Evolutionary conservation across 2,888 invertebrate genomes (phyloP).

Genomic region (Drosophila buzzatii): DNA sequence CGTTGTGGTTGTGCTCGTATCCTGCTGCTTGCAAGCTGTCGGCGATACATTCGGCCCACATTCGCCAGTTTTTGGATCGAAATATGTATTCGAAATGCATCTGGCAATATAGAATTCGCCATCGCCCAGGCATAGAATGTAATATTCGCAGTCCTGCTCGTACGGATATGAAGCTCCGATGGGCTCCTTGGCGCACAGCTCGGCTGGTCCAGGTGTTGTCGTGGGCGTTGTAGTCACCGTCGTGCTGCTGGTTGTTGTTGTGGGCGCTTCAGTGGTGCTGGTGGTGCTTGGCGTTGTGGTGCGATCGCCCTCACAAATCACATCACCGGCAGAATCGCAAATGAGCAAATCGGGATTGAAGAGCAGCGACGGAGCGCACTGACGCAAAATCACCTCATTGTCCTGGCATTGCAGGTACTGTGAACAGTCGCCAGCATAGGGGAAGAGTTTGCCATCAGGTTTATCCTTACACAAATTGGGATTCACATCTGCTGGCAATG

Average conservation of each 20-base stretch:
- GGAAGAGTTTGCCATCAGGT: constrained; percentile 49
- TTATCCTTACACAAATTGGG: constrained; percentile 41
- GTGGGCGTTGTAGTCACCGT: constrained; percentile 34
- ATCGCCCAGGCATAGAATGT: constrained; percentile 64
- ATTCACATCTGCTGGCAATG: constrained; percentile 55
- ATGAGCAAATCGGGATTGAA: constrained; percentile 66
- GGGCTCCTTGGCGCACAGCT: constrained; percentile 47
- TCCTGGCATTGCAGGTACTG: constrained; percentile 66
- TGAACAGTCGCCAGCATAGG: constrained; percentile 69
- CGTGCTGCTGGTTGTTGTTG: constrained; percentile 36
- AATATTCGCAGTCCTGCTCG: constrained; percentile 58
- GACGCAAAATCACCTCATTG: constrained; percentile 38
- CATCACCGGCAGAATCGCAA: constrained; percentile 64
- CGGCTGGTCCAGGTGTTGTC: constrained; percentile 47
- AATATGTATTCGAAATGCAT: constrained; percentile 64
- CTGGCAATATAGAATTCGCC: constrained; percentile 40
- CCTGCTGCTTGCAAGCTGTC: constrained; percentile 57
- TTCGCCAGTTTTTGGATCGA: constrained; percentile 57
- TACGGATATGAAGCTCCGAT: constrained; percentile 53
- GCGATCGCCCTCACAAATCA: constrained; percentile 60
- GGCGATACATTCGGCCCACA: constrained; percentile 67
- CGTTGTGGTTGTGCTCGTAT: constrained; percentile 30
- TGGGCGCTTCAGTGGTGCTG: constrained; percentile 38
- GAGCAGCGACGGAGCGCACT: constrained; percentile 57
- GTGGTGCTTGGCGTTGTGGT: constrained; percentile 44